These are phyloP conservation scores for Agonum fuliginosum DNA, from an alignment of 2,888 invertebrate species.

Conservation along the genomic window DNA sequence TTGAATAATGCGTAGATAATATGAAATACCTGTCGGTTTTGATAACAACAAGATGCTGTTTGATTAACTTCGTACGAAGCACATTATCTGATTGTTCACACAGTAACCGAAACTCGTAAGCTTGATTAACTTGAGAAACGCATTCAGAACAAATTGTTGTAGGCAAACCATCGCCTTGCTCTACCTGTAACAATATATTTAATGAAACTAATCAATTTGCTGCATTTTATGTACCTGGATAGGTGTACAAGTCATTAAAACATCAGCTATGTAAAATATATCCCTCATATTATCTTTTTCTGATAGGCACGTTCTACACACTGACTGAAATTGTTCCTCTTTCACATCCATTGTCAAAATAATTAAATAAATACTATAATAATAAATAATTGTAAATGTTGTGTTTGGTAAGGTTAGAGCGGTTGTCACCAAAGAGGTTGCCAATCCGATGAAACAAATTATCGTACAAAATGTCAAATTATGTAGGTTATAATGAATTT, in stretches of 20 bases:
- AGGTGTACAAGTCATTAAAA: constrained; percentile 50
- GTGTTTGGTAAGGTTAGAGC: not conserved
- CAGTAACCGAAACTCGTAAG: constrained; percentile 56
- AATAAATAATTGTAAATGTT: not conserved
- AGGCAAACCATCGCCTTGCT: constrained; percentile 58
- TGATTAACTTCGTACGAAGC: constrained; percentile 44
- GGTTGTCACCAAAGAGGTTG: not conserved
- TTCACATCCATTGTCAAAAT: constrained; percentile 34
- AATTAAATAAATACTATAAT: constrained; percentile 8
- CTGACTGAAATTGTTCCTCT: constrained; percentile 44
- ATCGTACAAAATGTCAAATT: too few relatives aligned
- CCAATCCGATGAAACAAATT: too few relatives aligned
- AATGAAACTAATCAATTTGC: constrained; percentile 22
- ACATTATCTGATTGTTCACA: constrained; percentile 59
- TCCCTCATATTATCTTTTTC: constrained; percentile 54
- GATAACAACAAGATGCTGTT: constrained; percentile 22
- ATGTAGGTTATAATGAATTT: too few relatives aligned
- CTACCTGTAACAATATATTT: constrained; percentile 48
- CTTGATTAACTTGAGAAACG: constrained; percentile 43
- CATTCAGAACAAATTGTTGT: constrained; percentile 57
- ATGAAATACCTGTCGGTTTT: constrained; percentile 46
- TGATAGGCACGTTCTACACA: constrained; percentile 55
- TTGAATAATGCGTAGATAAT: too few relatives aligned
- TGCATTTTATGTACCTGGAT: constrained; percentile 45
- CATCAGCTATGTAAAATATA: constrained; percentile 45